Evolutionary conservation across 2,797 vertebrate genomes (phyloP).

Genomic region (Mionectes olivaceus): DNA sequence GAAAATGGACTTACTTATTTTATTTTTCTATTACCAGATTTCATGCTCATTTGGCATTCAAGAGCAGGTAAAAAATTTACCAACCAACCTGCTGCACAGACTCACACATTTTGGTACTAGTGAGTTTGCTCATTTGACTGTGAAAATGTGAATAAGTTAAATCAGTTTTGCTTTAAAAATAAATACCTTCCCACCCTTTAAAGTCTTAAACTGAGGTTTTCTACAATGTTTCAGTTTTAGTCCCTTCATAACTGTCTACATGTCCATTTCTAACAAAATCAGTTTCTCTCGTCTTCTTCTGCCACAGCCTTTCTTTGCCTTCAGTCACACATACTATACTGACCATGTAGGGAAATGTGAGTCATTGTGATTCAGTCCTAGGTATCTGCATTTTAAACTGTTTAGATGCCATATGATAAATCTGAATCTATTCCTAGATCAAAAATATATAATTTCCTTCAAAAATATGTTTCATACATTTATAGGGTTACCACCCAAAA

Average conservation of each 20-base stretch:
- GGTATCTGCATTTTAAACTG: neutral
- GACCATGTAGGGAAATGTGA: accelerated
- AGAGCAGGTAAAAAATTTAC: slow-evolving; percentile 13
- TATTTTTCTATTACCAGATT: neutral
- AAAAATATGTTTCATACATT: neutral
- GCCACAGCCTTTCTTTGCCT: neutral
- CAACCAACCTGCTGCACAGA: neutral
- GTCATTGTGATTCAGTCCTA: accelerated
- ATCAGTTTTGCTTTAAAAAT: neutral
- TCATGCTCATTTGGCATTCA: neutral
- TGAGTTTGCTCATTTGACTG: neutral
- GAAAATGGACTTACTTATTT: neutral
- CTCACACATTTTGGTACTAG: neutral
- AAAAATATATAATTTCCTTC: neutral
- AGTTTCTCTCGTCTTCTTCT: neutral
- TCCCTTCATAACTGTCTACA: neutral
- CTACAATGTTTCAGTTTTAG: neutral
- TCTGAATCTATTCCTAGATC: neutral
- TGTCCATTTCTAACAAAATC: neutral
- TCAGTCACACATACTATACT: neutral
- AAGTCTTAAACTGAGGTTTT: neutral
- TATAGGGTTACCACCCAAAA: neutral
- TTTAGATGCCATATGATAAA: neutral
- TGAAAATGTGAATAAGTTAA: neutral
- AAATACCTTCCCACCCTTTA: neutral